phyloP scores from a whole-genome alignment of 2,113 vertebrate genomes.

The Microcebus griseorufus region DNA sequence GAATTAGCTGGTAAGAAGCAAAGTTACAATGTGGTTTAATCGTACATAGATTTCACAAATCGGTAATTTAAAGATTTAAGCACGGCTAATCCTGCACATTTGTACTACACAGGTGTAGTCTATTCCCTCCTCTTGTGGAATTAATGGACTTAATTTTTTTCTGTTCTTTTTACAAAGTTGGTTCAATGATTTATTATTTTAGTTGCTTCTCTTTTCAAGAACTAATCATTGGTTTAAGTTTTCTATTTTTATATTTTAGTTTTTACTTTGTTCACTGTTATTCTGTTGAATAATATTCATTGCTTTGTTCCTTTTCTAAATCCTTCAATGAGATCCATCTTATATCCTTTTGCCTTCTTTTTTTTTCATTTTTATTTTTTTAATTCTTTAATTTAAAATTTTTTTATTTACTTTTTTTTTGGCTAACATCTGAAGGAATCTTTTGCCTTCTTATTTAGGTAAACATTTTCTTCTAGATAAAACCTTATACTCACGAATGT shows the following conservation, averaged over 20 bases:
- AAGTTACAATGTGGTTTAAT: not conserved
- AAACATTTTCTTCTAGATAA: slow-evolving; percentile 13
- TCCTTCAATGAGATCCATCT: not conserved
- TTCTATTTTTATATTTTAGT: not conserved
- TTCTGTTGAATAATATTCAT: not conserved
- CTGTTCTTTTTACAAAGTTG: not conserved
- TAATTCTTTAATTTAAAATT: too few relatives aligned
- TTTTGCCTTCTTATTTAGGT: not conserved
- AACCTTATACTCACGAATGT: not conserved
- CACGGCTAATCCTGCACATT: not conserved
- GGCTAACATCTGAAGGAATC: too few relatives aligned
- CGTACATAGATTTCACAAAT: not conserved
- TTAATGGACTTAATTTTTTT: not conserved
- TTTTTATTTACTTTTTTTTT: too few relatives aligned
- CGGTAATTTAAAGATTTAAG: not conserved
- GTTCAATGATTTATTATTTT: not conserved
- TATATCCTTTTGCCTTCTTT: not conserved
- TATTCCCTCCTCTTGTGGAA: not conserved
- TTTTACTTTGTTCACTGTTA: not conserved
- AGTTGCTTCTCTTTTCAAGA: not conserved
- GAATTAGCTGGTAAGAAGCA: slow-evolving; percentile 2
- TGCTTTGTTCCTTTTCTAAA: not conserved
- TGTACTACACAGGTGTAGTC: not conserved
- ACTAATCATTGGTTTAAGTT: not conserved
- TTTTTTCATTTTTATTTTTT: too few relatives aligned